Evolutionary conservation across 2,888 invertebrate genomes (phyloP).

Genomic region (Belgica antarctica): DNA sequence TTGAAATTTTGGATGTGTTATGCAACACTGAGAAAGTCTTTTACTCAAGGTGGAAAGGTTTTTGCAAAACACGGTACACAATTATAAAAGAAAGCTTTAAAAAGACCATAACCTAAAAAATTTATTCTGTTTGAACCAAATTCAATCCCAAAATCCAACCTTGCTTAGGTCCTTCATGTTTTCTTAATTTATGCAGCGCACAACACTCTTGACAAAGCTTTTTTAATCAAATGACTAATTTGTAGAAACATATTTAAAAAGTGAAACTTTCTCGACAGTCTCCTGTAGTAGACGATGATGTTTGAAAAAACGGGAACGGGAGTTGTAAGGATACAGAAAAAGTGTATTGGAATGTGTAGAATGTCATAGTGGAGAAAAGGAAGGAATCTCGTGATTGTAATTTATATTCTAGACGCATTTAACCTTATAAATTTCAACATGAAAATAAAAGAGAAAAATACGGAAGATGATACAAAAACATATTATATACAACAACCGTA

Average conservation of each 20-base stretch:
- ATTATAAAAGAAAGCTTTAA: too few relatives aligned
- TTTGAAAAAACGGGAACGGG: neutral
- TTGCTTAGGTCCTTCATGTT: too few relatives aligned
- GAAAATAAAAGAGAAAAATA: slow-evolving; percentile 31
- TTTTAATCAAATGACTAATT: neutral
- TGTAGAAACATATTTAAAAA: neutral
- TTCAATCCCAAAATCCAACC: too few relatives aligned
- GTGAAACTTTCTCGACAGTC: neutral
- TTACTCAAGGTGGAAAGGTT: too few relatives aligned
- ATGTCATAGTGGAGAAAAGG: neutral
- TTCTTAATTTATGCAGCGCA: neutral
- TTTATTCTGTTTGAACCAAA: too few relatives aligned
- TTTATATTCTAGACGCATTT: slow-evolving; percentile 44
- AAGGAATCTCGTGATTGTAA: slow-evolving; percentile 35
- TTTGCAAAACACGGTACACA: too few relatives aligned
- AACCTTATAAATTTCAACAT: slow-evolving; percentile 44
- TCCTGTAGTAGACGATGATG: neutral
- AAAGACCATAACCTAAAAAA: too few relatives aligned
- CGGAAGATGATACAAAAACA: slow-evolving; percentile 44
- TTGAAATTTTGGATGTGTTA: too few relatives aligned
- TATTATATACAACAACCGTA: slow-evolving; percentile 33
- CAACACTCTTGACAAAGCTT: neutral
- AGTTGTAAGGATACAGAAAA: neutral
- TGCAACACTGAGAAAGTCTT: too few relatives aligned
- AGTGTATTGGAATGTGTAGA: neutral